phyloP scores from a whole-genome alignment of 1,140 invertebrate species.

The Semibalanus balanoides region DNA sequence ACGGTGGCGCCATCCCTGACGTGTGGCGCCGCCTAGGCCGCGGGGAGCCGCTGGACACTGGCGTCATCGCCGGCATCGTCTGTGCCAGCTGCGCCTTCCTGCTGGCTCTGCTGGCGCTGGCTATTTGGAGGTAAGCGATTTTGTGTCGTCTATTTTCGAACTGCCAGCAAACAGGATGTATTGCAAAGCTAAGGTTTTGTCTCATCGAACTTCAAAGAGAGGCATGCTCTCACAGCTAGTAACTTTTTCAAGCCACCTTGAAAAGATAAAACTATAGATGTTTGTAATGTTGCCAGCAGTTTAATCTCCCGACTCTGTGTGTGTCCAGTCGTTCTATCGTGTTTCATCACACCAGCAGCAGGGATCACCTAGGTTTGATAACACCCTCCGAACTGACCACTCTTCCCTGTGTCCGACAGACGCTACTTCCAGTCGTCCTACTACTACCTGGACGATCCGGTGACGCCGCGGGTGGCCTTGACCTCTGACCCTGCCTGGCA shows the following conservation, averaged over 20 bases:
- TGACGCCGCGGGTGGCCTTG: background rate
- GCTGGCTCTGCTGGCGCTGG: conserved; percentile 50
- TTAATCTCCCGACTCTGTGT: no score
- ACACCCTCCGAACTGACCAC: background rate
- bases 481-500: background rate
- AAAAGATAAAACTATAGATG: no score
- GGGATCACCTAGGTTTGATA: no score
- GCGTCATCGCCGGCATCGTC: conserved; percentile 53
- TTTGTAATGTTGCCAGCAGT: no score
- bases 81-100: conserved; percentile 55
- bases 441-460: conserved; percentile 62
- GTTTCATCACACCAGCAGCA: no score
- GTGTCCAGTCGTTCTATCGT: no score
- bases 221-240: no score
- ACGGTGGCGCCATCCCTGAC: background rate
- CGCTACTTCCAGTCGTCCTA: conserved; percentile 67
- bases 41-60: conserved; percentile 48
- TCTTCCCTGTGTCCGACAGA: conserved; percentile 33
- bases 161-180: no score
- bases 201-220: no score
- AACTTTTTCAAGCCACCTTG: no score
- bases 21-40: conserved; percentile 34
- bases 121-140: conserved; percentile 65
- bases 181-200: no score
- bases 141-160: no score